Evolutionary conservation across 1,140 invertebrate genomes (phyloP).

Genomic region (Apis mellifera): DNA sequence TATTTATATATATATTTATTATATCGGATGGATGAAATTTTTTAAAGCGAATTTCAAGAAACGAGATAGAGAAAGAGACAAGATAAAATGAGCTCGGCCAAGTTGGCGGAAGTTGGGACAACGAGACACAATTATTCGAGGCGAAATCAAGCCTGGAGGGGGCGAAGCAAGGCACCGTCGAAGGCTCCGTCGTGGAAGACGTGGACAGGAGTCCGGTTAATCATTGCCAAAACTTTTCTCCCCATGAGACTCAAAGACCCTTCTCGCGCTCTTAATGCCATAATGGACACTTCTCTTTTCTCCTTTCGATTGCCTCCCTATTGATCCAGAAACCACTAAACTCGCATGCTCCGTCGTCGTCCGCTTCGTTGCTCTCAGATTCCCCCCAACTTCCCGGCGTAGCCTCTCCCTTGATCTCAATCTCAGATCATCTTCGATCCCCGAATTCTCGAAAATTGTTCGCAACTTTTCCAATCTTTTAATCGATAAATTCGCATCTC

Average conservation of each 20-base stretch:
- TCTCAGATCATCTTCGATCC: no score
- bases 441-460: no score
- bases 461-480: no score
- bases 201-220: constrained; percentile 68
- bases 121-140: constrained; percentile 52
- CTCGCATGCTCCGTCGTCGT: background rate
- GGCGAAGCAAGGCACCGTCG: constrained; percentile 20
- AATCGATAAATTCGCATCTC: no score
- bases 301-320: constrained; percentile 54
- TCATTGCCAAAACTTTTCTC: constrained; percentile 76
- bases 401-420: background rate
- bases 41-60: no score
- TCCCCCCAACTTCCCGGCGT: background rate
- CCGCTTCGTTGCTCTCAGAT: background rate
- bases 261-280: constrained; percentile 64
- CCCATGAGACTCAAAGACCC: constrained; percentile 66
- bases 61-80: no score
- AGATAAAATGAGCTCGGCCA: background rate
- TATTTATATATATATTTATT: no score
- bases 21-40: no score
- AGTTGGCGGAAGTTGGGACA: constrained; percentile 6
- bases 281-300: constrained; percentile 71
- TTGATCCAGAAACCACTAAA: constrained; percentile 46
- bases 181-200: constrained; percentile 49
- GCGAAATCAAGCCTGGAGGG: constrained; percentile 43